Evolutionary conservation across 2,797 vertebrate genomes (phyloP), one percentile per base, ranked within the genome.

Genomic region (Lacerta viridis): DNA sequence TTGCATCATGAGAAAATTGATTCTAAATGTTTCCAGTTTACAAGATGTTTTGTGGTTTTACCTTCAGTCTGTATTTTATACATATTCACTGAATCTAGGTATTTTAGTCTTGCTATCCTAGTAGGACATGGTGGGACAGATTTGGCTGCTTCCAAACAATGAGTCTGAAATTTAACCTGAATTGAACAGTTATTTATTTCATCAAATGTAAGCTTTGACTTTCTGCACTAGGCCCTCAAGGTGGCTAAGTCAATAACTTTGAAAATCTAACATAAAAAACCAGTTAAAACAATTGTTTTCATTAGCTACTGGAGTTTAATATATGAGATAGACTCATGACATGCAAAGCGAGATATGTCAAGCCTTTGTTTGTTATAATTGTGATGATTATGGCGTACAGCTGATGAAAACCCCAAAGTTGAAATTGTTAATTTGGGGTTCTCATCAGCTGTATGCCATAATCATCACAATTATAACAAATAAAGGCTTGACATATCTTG

Each of bases 11-110:
- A 86, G 91, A 75, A 13, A 43, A 55, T 29, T 3, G 1, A 79
- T 88, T 89, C 85, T 74, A 84, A 77, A 0, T 25, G 79, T 66
- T 89, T 92, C 27, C 77, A 85, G 18, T 1, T 90, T 80, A 78
- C 18, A 15, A 29, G 0, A 2, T 46, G 27, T 74, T 72, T 18
- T 61, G 27, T 89, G 3, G 0, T 92, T 90, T 88, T 76, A 90
- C 0, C 0, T 87, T 7, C 0, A 36, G 2, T 74, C 29, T 0
- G 0, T 85, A 2, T 86, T 39, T 77, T 50, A 29, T 43, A 68
- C 2, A n/a, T 78, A 18, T 72, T 33, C 4, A 82, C 33, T 25
- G 1, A 55, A 88, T n/a, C 4, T 43, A 66, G 50, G 7, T 84
- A 33, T 68, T 91, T 64, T 41, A 87, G 2, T 59, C 79, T 83